Evolutionary conservation across 1,140 invertebrate species (phyloP).

Genomic region (Drosophila auraria): DNA sequence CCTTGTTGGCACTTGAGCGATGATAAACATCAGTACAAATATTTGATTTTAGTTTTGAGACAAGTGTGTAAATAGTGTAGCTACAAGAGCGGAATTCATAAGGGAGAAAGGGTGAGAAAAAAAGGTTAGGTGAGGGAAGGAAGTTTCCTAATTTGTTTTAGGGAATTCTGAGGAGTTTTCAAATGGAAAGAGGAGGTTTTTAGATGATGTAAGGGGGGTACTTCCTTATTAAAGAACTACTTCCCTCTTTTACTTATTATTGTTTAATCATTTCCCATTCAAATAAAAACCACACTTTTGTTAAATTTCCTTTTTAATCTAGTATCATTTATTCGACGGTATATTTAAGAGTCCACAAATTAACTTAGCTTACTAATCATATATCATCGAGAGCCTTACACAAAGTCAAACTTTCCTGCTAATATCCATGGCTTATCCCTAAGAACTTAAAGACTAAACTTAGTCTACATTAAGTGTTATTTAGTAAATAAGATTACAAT

Average conservation of each 20-base stretch:
- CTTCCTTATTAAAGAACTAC: no score
- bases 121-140: not conserved
- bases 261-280: no score
- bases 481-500: conserved; percentile 59
- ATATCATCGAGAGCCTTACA: conserved; percentile 36
- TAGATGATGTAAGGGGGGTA: not conserved
- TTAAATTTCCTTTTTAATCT: conserved; percentile 47
- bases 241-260: no score
- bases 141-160: not conserved
- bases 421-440: conserved; percentile 61
- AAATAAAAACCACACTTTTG: not conserved
- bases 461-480: conserved; percentile 55
- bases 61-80: conserved; percentile 74
- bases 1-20: conserved; percentile 77
- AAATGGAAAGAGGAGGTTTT: not conserved
- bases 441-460: conserved; percentile 12
- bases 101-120: conserved; percentile 16
- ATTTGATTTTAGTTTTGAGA: conserved; percentile 78
- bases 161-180: not conserved
- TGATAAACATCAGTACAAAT: conserved; percentile 82
- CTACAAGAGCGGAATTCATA: conserved; percentile 37
- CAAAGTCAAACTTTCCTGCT: conserved; percentile 77
- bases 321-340: conserved; percentile 73
- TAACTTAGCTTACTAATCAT: conserved; percentile 32
- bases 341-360: conserved; percentile 67